These are phyloP conservation scores for Puma concolor DNA, from an alignment of 2,113 vertebrate species.

Conservation along the genomic window DNA sequence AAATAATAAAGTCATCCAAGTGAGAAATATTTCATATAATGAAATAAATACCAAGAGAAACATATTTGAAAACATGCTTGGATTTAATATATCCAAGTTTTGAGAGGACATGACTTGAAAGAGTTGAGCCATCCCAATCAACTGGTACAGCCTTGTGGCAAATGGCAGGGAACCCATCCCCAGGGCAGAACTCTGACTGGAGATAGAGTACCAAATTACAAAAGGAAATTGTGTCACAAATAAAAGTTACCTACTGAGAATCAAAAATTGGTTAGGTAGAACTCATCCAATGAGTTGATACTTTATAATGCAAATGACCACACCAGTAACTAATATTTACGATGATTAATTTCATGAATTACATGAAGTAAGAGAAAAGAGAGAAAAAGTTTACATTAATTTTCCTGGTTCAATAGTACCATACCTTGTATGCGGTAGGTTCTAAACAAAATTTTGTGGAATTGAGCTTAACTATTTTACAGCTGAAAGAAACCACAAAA, in stretches of 20 bases:
- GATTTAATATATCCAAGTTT: not conserved
- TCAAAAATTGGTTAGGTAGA: not conserved
- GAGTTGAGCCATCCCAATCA: not conserved
- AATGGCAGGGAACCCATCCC: not conserved
- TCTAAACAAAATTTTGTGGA: not conserved
- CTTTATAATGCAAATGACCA: not conserved
- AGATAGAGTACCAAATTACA: not conserved
- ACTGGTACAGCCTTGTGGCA: rapidly evolving
- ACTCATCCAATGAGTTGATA: not conserved
- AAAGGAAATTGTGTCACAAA: not conserved
- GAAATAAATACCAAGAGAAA: not conserved
- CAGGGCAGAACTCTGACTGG: no score
- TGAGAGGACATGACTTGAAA: not conserved
- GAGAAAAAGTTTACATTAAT: not conserved
- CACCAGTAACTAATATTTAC: not conserved
- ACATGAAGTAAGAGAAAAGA: not conserved
- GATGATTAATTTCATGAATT: not conserved
- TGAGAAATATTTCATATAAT: not conserved
- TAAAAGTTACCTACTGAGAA: not conserved
- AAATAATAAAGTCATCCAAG: slow-evolving; percentile 23
- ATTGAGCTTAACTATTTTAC: not conserved
- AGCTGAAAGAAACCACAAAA: not conserved
- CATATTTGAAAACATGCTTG: not conserved
- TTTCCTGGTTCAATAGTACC: not conserved
- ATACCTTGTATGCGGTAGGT: not conserved